A percentile compares a stretch with the other conserved stretches of the same genome.
Conservation (phyloP, 1,140 invertebrate species). For the Lepidostoma basale region DNA sequence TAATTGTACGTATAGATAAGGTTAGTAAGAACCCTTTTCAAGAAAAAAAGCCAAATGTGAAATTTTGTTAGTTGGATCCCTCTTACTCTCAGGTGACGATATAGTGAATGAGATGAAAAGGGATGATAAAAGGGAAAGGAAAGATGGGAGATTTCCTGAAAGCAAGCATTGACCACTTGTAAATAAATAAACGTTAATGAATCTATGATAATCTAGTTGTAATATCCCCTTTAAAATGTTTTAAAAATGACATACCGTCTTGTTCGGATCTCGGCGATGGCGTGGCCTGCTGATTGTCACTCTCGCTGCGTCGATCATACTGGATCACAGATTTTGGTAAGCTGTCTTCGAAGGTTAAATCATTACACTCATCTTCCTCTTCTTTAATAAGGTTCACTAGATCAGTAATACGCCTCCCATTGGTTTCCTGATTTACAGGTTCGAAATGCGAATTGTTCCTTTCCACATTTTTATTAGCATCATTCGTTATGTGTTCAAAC, state of each 20-base stretch:
- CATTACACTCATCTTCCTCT: conserved; percentile 25
- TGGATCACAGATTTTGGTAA: conserved; percentile 1
- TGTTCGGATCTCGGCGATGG: conserved; percentile 13
- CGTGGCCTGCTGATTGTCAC: not conserved
- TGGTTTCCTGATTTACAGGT: not conserved
- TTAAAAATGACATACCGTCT: conserved; percentile 15
- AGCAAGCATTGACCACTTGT: no score
- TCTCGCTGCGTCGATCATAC: not conserved
- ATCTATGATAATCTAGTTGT: no score
- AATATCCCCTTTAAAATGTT: no score
- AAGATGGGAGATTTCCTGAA: no score
- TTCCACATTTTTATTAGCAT: conserved; percentile 10
- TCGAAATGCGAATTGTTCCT: conserved; percentile 1
- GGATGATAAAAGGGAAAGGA: no score
- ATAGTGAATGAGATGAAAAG: no score
- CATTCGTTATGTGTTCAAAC: conserved; percentile 3
- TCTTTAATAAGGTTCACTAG: conserved; percentile 27
- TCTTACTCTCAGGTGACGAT: no score
- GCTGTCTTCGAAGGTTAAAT: not conserved
- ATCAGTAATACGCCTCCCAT: not conserved
- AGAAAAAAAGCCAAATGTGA: no score
- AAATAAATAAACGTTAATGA: no score
- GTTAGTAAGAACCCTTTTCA: no score
- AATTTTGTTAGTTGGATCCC: no score
- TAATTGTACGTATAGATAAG: no score